Percentiles rank a stretch among this genome's conserved stretches.
Evolutionary conservation across 2,888 invertebrate species (phyloP).

Genomic region (Zele albiditarsus): DNA sequence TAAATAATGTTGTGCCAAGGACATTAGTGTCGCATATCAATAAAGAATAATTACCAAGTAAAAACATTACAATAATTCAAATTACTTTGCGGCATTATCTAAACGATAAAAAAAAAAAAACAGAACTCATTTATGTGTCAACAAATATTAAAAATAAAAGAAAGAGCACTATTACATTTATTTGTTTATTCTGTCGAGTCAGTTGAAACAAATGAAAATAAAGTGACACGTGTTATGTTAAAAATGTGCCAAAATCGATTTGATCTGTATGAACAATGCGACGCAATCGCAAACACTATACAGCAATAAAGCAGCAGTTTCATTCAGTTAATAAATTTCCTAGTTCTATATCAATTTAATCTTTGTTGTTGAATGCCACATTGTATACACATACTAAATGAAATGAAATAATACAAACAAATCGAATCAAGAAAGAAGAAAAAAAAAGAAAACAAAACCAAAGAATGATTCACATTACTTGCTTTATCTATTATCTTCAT

Average conservation of each 20-base stretch:
- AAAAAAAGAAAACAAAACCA: background rate
- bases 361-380: background rate
- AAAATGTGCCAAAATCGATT: conserved; percentile 26
- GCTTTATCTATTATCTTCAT: background rate
- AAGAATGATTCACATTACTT: background rate
- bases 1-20: conserved; percentile 14
- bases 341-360: background rate
- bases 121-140: background rate
- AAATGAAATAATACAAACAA: background rate
- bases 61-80: background rate
- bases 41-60: background rate
- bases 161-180: too few relatives aligned
- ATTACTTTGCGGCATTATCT: background rate
- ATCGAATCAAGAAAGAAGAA: background rate
- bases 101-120: background rate
- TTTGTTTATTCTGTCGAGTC: background rate
- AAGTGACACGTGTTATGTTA: background rate
- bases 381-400: background rate
- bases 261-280: background rate
- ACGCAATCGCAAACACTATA: conserved; percentile 28
- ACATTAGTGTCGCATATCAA: background rate
- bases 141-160: too few relatives aligned
- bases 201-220: background rate
- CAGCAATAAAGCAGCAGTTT: background rate
- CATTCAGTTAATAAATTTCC: conserved; percentile 1